phyloP scores from a whole-genome alignment of 1,140 invertebrate species.

The Galleria mellonella region DNA sequence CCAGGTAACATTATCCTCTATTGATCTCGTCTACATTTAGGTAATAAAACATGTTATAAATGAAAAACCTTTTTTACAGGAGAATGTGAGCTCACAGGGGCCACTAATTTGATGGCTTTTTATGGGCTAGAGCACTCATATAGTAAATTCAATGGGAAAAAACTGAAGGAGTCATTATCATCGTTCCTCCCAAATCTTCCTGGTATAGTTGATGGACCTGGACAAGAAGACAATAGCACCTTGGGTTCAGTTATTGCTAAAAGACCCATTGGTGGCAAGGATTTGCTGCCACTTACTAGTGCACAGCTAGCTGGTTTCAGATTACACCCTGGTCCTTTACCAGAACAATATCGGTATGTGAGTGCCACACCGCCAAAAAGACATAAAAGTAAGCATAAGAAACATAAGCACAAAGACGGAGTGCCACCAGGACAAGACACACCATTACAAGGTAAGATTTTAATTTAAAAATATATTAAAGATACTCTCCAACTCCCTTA shows the following conservation, averaged over 20 bases:
- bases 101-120: slow-evolving; percentile 96
- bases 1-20: slow-evolving; percentile 91
- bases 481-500: no score
- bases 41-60: no score
- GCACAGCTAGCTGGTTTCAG: slow-evolving; percentile 95
- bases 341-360: slow-evolving; percentile 96
- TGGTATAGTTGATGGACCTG: slow-evolving; percentile 94
- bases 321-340: slow-evolving; percentile 95
- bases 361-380: slow-evolving; percentile 94
- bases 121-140: slow-evolving; percentile 98
- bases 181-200: slow-evolving; percentile 96
- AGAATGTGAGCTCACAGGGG: slow-evolving; percentile 94
- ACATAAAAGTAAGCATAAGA: slow-evolving; percentile 96
- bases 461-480: not conserved
- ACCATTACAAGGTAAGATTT: slow-evolving; percentile 54
- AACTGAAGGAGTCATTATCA: slow-evolving; percentile 95
- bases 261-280: slow-evolving; percentile 96
- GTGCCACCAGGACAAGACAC: slow-evolving; percentile 83
- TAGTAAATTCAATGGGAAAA: slow-evolving; percentile 98
- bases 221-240: slow-evolving; percentile 87
- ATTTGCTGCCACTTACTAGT: slow-evolving; percentile 90
- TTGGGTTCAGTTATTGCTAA: slow-evolving; percentile 97
- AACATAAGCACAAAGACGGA: slow-evolving; percentile 93
- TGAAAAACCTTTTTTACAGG: no score
- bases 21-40: no score